Base-by-base conservation (phyloP, 2,113 vertebrate species). In the Silurus meridionalis region DNA sequence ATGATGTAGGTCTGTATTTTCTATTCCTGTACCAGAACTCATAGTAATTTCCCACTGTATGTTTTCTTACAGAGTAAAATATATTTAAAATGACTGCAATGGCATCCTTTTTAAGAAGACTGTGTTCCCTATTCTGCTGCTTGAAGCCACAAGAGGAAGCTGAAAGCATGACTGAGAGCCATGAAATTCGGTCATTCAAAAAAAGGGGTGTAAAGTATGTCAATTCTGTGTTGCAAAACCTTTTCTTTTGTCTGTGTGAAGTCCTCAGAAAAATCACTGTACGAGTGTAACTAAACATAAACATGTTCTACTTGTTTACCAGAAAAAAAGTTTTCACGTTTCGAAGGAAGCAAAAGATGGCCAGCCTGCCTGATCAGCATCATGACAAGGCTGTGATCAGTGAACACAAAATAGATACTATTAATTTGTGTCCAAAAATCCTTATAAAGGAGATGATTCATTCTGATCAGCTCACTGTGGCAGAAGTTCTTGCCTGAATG, bases 201-300 rank as follows among this genome's bases (percentile, higher is more conserved):
- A 53, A 15, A 37, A n/a, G 60, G 50, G 19, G 4, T 4, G 14
- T 21, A 67, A 83, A 14, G 17, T 79, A 46, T 0, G 17, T 79
- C 46, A 14, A 21, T 69, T 14, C 63, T 71, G 46, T 71, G 69
- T 60, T 89, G 0, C 60, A 67, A 48, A 84, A 78, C 46, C 48
- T 86, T 48, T 69, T 46, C 67, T 23, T 57, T 48, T 52, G 9
- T 64, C 23, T 87, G 37, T 89, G 67, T 63, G 61, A 78, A 25
- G 25, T 46, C 55, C 5, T 90, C 6, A 9, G 13, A 80, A 25
- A 19, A 37, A n/a, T 88, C n/a, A 3, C 28, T 2, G 63, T 37
- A 37, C 28, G 28, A 25, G 55, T 64, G 53, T 83, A 6, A 25
- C 15, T 90, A 11, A 64, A 71, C 52, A 57, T 28, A 55, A 87